phyloP scores from a whole-genome alignment of 1,140 invertebrate genomes.

The Cryptotermes secundus region DNA sequence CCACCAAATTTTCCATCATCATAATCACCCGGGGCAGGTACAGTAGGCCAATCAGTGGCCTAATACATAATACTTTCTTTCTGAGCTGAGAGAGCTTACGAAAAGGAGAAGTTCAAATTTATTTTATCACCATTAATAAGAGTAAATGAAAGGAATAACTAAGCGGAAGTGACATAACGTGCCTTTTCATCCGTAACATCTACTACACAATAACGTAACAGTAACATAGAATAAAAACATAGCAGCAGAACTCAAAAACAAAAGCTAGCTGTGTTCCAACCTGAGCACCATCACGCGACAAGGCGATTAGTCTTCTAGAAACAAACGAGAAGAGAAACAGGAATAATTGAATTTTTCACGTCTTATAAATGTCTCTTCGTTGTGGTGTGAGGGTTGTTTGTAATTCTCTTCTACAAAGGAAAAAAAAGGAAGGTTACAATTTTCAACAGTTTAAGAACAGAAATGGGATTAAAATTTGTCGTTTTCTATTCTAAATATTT shows the following conservation, averaged over 20 bases:
- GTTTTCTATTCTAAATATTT: background rate
- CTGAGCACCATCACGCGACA: background rate
- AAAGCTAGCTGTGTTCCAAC: background rate
- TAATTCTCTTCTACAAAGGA: background rate
- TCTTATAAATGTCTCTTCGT: background rate
- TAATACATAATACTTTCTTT: too few relatives aligned
- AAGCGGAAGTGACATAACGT: too few relatives aligned
- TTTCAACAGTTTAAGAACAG: background rate
- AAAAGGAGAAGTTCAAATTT: too few relatives aligned
- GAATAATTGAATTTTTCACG: slow-evolving; percentile 18
- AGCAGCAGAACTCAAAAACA: background rate
- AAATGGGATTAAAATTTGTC: background rate
- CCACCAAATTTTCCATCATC: too few relatives aligned
- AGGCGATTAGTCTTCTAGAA: background rate
- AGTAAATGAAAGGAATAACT: too few relatives aligned
- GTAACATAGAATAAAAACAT: background rate
- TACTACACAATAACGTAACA: background rate
- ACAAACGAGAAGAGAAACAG: background rate
- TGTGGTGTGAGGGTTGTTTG: background rate
- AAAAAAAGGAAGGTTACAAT: background rate
- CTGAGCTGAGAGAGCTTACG: too few relatives aligned
- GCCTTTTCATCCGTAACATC: too few relatives aligned
- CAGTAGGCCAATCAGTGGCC: too few relatives aligned
- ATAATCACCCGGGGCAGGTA: too few relatives aligned
- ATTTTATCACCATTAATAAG: too few relatives aligned